Conservation (phyloP, 2,113 vertebrate species). For the Serinus canaria region DNA sequence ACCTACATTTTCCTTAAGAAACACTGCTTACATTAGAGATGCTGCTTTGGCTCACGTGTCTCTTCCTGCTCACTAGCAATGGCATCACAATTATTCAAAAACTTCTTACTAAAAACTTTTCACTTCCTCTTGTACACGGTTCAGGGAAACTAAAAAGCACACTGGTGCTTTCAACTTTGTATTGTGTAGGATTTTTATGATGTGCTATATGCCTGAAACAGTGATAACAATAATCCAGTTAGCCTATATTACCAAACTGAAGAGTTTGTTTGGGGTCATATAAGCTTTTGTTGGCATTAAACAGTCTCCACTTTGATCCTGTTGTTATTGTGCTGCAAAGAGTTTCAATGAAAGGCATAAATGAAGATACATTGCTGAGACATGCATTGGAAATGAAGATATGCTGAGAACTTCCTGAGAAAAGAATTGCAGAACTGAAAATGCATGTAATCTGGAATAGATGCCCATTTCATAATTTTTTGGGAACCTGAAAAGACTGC, state of each 20-base stretch:
- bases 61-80: background rate
- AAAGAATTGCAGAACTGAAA: background rate
- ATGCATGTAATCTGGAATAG: background rate
- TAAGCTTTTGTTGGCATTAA: conserved; percentile 39
- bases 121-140: background rate
- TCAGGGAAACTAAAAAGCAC: background rate
- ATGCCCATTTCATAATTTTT: background rate
- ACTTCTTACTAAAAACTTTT: conserved; percentile 1
- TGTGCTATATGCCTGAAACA: conserved; percentile 42
- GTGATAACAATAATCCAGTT: background rate
- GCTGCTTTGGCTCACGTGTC: background rate
- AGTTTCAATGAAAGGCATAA: conserved; percentile 45
- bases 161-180: conserved; percentile 1
- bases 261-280: conserved; percentile 22
- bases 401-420: conserved; percentile 7
- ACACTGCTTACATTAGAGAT: background rate
- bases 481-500: background rate
- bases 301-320: conserved; percentile 43
- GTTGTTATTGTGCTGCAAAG: conserved; percentile 50
- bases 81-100: background rate
- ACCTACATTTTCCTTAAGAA: background rate
- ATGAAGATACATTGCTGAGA: background rate
- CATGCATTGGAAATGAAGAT: conserved; percentile 6
- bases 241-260: background rate
- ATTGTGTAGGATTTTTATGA: conserved; percentile 22